phyloP scores from a whole-genome alignment of 2,888 invertebrate genomes.

The Apomyelois bistriatella region DNA sequence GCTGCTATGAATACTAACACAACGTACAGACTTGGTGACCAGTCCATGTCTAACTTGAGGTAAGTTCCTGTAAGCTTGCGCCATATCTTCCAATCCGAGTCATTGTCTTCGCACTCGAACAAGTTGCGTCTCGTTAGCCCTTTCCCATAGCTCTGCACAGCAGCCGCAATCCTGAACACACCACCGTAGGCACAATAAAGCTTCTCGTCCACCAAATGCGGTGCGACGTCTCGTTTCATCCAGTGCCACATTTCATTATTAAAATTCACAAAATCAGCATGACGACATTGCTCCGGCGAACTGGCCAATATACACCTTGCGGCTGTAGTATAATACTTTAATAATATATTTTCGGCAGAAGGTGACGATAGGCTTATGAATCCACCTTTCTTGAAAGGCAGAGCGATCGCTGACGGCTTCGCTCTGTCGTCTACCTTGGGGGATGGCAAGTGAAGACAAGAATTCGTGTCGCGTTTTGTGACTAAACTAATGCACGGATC shows the following conservation, averaged over 20 bases:
- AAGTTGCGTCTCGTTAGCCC: conserved; percentile 57
- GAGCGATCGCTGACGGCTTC: conserved; percentile 50
- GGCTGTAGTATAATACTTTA: conserved; percentile 65
- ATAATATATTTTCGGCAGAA: conserved; percentile 49
- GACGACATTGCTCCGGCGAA: conserved; percentile 58
- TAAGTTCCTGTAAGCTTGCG: conserved; percentile 41
- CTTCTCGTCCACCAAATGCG: conserved; percentile 60
- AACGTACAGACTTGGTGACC: conserved; percentile 52
- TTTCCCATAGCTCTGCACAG: conserved; percentile 65
- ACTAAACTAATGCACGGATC: conserved; percentile 56
- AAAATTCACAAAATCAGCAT: conserved; percentile 61
- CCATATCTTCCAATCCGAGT: conserved; percentile 54
- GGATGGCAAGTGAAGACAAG: conserved; percentile 58
- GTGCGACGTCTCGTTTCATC: conserved; percentile 67
- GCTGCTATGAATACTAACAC: conserved; percentile 44
- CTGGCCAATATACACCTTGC: conserved; percentile 56
- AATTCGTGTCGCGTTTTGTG: conserved; percentile 49
- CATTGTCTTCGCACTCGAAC: conserved; percentile 36
- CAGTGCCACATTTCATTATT: conserved; percentile 70
- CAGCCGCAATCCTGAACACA: conserved; percentile 61
- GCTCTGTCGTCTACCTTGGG: conserved; percentile 53
- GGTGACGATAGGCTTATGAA: conserved; percentile 52
- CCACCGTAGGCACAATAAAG: conserved; percentile 66
- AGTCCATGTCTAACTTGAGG: conserved; percentile 46
- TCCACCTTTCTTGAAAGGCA: conserved; percentile 58